Base-by-base conservation (phyloP, 2,797 vertebrate species). In the Halcyon badia region DNA sequence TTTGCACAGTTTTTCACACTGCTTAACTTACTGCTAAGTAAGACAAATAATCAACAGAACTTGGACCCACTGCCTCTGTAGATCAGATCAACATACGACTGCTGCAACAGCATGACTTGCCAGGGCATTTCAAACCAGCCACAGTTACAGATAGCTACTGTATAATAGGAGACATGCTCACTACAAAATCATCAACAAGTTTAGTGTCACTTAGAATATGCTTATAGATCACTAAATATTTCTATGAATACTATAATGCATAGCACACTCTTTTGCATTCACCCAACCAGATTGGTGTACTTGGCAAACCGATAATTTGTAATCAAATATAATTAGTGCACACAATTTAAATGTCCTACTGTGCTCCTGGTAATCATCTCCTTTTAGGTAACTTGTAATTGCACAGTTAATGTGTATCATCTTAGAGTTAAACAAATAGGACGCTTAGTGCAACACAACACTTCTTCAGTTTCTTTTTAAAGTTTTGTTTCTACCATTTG, bases 1-100 rank as follows among this genome's bases (percentile, higher is more conserved):
- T 98, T 98, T 97, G 90, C 84, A 90, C 91, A 83, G 96, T 95
- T 98, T 97, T 98, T 98, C 97, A 97, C 94, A 94, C 92, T 94
- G 97, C 94, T 97, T 98, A 97, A 97, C 97, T 97, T 97, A 93
- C 89, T 96, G 91, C 91, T 97, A 97, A 97, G 92, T 86, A 97
- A 95, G 94, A 91, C 48, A 94, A 92, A 96, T 58, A 84, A 95
- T 76, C 93, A 95, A 81, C 79, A 95, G 90, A 96, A 97, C 90
- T 96, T 97, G 75, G 87, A 96, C 88, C 91, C 87, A 61, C 93
- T 97, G 96, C 83, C 94, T 97, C 86, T 94, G 76, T 87, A 90
- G 95, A 97, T 97, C 96, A 96, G 92, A 97, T 97, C 97, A 97
- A 78, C 89, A 70, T 85, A 95, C 65, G 93, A 96, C 91, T 95